phyloP scores from a whole-genome alignment of 2,797 vertebrate species.

The Pachyuromys duprasi region DNA sequence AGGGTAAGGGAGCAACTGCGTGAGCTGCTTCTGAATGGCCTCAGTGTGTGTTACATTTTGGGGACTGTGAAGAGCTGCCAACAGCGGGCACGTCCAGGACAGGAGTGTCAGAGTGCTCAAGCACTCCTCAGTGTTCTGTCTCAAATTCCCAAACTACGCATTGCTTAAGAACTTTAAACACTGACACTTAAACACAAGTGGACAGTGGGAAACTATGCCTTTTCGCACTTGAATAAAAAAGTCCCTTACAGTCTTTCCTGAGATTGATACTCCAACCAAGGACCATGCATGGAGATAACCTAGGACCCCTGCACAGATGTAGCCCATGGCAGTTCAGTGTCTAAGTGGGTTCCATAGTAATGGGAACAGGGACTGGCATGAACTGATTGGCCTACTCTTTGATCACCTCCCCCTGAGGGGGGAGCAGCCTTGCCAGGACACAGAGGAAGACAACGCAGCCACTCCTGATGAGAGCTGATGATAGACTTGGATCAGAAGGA shows the following conservation, averaged over 20 bases:
- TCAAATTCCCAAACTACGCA: constrained; percentile 43
- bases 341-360: too few relatives aligned
- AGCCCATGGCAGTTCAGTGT: too few relatives aligned
- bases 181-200: not conserved
- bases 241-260: constrained; percentile 15
- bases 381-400: too few relatives aligned
- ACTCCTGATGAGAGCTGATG: too few relatives aligned
- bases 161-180: constrained; percentile 17
- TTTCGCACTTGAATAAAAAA: constrained; percentile 31
- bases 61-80: not conserved
- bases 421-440: too few relatives aligned
- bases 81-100: not conserved
- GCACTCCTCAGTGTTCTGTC: not conserved
- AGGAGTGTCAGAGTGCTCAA: not conserved
- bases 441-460: too few relatives aligned
- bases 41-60: not conserved
- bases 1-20: not conserved
- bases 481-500: too few relatives aligned
- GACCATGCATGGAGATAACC: too few relatives aligned
- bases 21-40: not conserved
- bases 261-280: too few relatives aligned
- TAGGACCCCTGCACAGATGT: too few relatives aligned
- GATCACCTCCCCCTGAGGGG: too few relatives aligned
- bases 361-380: too few relatives aligned
- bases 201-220: constrained; percentile 32